Evolutionary conservation across 2,797 vertebrate species (phyloP), one percentile per base, ranked within the genome.

Genomic region (Zenarchopterus dispar): DNA sequence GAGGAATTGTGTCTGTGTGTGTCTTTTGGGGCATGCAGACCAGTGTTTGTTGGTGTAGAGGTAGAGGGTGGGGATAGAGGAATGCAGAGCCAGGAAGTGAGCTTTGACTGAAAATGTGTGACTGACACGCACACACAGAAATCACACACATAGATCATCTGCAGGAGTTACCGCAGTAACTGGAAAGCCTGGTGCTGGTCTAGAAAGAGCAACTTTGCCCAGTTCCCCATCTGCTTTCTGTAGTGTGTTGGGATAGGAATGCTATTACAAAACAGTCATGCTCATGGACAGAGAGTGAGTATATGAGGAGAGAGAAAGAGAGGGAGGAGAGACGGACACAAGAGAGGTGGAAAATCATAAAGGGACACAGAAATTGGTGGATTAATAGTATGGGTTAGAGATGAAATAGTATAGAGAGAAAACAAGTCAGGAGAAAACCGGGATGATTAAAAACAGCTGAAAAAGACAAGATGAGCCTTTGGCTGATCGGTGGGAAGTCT

Each of bases 1-100:
- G 62, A 78, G 24, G 42, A 78, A 65, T 47, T 23, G 68, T 54
- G 64, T 56, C 18, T 49, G 50, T 67, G 41, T 70, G 71, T 58
- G 53, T 56, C 28, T 49, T 64, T 68, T 72, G 48, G 54, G 52
- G 57, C 78, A 69, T 64, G 70, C 62, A 73, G 56, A 69, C 54
- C 13, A 39, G 36, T 39, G 36, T 39, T 39, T 39, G 36, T 39
- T 39, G 36, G 36, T 65, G 65, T 64, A 61, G 61, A 69, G 44
- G 67, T 77, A 56, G 73, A 84, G 75, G 73, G 79, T 77, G 69
- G 60, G 68, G 80, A 82, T 77, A 46, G 64, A 90, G 85, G 88
- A 90, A 93, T 92, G 89, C 67, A 73, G 78, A 67, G 77, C 71
- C 82, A 89, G 89, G 86, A 93, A 89, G 84, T 81, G 63, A 81